Evolutionary conservation across 2,888 invertebrate genomes (phyloP).

Genomic region (Hipparchia semele): DNA sequence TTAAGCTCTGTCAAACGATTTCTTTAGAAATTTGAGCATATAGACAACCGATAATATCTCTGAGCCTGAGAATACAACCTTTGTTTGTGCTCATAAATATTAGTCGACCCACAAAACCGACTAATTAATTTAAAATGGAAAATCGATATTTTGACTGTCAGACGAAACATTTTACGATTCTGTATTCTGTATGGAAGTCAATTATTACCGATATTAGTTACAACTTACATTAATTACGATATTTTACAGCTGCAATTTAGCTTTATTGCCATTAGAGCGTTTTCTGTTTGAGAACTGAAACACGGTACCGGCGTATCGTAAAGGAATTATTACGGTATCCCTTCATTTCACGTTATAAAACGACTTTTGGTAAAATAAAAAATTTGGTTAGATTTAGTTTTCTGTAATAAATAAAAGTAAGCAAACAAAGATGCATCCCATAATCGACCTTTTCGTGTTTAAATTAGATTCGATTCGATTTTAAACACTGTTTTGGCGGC

Average conservation of each 20-base stretch:
- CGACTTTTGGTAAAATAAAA: slow-evolving; percentile 47
- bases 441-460: not conserved
- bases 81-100: slow-evolving; percentile 44
- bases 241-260: slow-evolving; percentile 72
- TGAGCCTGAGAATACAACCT: slow-evolving; percentile 34
- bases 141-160: slow-evolving; percentile 54
- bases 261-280: slow-evolving; percentile 73
- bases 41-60: slow-evolving; percentile 46
- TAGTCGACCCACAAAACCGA: slow-evolving; percentile 44
- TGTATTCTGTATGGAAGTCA: slow-evolving; percentile 67
- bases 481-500: not conserved
- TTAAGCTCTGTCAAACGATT: slow-evolving; percentile 54
- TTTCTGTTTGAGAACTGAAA: slow-evolving; percentile 64
- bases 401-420: slow-evolving; percentile 11
- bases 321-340: slow-evolving; percentile 67
- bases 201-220: slow-evolving; percentile 76
- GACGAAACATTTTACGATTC: slow-evolving; percentile 48
- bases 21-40: slow-evolving; percentile 60
- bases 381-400: slow-evolving; percentile 31
- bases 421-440: slow-evolving; percentile 2
- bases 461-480: not conserved
- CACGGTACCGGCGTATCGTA: slow-evolving; percentile 57
- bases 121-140: slow-evolving; percentile 57
- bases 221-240: slow-evolving; percentile 80
- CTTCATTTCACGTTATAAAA: slow-evolving; percentile 67